Evolutionary conservation across 2,113 vertebrate species (phyloP).

Genomic region (Phoenicopterus ruber): DNA sequence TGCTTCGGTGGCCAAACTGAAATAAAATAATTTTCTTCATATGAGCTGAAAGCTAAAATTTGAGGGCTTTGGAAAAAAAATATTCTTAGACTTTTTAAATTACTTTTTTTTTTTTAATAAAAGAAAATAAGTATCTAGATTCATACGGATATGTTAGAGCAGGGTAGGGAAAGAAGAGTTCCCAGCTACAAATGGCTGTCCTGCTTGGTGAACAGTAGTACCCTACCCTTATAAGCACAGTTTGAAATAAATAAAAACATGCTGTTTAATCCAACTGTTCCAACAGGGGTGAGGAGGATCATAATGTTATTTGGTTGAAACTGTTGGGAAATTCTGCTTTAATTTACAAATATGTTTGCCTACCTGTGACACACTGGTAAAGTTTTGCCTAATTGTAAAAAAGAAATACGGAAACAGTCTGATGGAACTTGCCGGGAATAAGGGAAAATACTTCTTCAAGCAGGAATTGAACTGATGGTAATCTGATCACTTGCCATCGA

Average conservation of each 20-base stretch:
- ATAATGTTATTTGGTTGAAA: neutral
- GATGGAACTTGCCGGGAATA: neutral
- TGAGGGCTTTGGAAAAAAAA: neutral
- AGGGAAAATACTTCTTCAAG: neutral
- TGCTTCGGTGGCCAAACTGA: slow-evolving; percentile 14
- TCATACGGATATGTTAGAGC: neutral
- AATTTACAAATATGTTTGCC: neutral
- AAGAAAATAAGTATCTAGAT: neutral
- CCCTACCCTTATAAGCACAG: neutral
- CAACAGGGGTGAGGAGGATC: neutral
- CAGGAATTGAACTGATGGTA: neutral
- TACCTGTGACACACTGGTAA: neutral
- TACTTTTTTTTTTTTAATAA: neutral
- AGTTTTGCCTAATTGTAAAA: neutral
- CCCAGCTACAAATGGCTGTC: neutral
- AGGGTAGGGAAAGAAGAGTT: neutral
- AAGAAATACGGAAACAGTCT: neutral
- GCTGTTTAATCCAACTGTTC: neutral
- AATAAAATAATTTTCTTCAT: neutral
- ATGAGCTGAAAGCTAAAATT: neutral
- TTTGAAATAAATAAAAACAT: neutral
- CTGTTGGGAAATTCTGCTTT: neutral
- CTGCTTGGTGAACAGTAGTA: neutral
- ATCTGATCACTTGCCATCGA: neutral
- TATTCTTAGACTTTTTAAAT: too few relatives aligned